These are phyloP conservation scores for Spermophilus dauricus DNA, from an alignment of 2,113 vertebrate genomes.

Conservation along the genomic window DNA sequence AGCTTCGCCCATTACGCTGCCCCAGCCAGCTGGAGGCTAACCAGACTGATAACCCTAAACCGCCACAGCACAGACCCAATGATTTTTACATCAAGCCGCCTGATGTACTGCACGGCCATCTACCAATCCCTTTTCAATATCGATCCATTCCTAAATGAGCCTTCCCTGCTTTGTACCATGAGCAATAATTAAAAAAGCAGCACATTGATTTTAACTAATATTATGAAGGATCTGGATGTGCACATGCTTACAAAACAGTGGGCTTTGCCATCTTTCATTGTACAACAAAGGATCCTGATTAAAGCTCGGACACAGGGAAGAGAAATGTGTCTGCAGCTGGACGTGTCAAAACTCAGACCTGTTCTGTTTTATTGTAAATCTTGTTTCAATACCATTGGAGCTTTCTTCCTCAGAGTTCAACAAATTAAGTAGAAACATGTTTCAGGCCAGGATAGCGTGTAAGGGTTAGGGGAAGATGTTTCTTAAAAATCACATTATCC, in stretches of 20 bases:
- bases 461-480: constrained; percentile 72
- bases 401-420: constrained; percentile 83
- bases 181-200: constrained; percentile 99
- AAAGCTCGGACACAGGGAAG: constrained; percentile 87
- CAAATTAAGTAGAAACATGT: constrained; percentile 86
- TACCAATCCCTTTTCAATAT: constrained; percentile 99
- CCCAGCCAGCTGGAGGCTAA: constrained; percentile 99
- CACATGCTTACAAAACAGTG: constrained; percentile 98
- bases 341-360: constrained; percentile 91
- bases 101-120: constrained; percentile 98
- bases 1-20: constrained; percentile 96
- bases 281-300: constrained; percentile 89
- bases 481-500: constrained; percentile 77
- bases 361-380: constrained; percentile 91
- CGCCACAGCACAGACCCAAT: constrained; percentile 96
- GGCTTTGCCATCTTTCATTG: constrained; percentile 90
- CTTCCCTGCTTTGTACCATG: constrained; percentile 99
- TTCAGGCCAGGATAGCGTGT: constrained; percentile 81
- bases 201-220: constrained; percentile 99
- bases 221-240: constrained; percentile 99
- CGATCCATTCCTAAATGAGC: constrained; percentile 99
- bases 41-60: constrained; percentile 96
- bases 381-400: constrained; percentile 81
- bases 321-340: constrained; percentile 91
- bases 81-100: constrained; percentile 99